phyloP scores from a whole-genome alignment of 1,140 invertebrate genomes.

The Ganaspis sp. region DNA sequence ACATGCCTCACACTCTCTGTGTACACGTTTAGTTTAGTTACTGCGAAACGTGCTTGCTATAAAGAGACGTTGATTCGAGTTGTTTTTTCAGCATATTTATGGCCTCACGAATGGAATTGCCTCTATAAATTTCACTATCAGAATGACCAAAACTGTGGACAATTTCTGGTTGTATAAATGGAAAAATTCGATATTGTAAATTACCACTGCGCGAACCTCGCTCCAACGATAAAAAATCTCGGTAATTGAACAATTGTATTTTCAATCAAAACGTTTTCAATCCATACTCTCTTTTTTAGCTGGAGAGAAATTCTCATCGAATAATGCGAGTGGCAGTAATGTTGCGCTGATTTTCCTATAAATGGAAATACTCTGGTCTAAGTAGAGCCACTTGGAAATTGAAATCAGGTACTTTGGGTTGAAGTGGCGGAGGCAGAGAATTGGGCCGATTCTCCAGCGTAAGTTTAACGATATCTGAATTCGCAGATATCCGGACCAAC shows the following conservation, averaged over 20 bases:
- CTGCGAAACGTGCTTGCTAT: background rate
- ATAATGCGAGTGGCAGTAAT: background rate
- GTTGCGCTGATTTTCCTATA: background rate
- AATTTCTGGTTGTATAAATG: background rate
- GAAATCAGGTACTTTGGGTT: slow-evolving; percentile 13
- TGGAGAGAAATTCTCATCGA: background rate
- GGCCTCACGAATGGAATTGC: background rate
- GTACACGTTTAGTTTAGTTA: background rate
- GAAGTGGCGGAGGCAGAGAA: background rate
- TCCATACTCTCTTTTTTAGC: background rate
- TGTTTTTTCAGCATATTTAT: slow-evolving; percentile 4
- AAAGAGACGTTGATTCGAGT: background rate
- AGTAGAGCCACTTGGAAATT: background rate
- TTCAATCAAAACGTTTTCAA: background rate
- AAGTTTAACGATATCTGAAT: slow-evolving; percentile 27
- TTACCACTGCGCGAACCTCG: background rate
- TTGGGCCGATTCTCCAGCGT: background rate
- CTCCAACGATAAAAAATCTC: background rate
- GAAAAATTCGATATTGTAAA: slow-evolving; percentile 2
- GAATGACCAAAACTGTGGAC: too few species aligned
- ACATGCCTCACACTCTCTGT: background rate
- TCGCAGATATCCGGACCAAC: slow-evolving; percentile 24
- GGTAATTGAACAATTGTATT: background rate
- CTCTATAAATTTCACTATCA: background rate
- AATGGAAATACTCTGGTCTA: background rate